phyloP scores from a whole-genome alignment of 2,113 vertebrate genomes.

The Nyctibius bracteatus region DNA sequence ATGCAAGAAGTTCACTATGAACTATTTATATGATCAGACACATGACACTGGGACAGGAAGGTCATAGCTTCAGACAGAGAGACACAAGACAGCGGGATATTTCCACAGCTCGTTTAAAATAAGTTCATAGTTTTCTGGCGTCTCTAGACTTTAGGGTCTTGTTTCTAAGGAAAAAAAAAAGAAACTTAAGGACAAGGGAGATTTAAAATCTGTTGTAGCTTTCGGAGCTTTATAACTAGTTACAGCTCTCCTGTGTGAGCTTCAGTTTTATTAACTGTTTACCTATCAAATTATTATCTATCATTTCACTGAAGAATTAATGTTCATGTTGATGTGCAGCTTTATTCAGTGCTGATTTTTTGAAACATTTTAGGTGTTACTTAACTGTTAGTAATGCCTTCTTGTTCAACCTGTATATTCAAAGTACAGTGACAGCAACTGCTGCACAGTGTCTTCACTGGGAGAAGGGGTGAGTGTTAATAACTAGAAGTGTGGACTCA shows the following conservation, averaged over 20 bases:
- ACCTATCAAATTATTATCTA: neutral
- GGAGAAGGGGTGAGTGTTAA: neutral
- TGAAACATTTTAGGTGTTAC: neutral
- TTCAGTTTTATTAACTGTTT: neutral
- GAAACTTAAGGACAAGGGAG: neutral
- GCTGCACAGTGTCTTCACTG: neutral
- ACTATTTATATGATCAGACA: constrained; percentile 22
- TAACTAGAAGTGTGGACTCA: neutral
- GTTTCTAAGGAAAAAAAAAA: neutral
- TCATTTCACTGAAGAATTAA: neutral
- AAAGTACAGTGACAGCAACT: neutral
- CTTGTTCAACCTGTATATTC: neutral
- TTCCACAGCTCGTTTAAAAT: constrained; percentile 60
- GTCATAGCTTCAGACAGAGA: constrained; percentile 41
- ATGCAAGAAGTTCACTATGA: neutral
- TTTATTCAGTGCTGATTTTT: neutral
- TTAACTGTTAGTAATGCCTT: neutral
- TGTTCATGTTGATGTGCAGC: neutral
- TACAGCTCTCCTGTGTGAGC: neutral
- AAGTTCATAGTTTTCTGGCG: constrained; percentile 32
- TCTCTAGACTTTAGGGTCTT: constrained; percentile 14
- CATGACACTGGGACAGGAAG: constrained; percentile 27
- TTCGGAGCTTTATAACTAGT: neutral
- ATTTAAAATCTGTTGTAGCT: neutral
- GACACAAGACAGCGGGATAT: constrained; percentile 11